Evolutionary conservation across 92 coral and sea anemone genomes (phyloP), one percentile per base, ranked within the genome.

Genomic region (Epizoanthus ramosus): DNA sequence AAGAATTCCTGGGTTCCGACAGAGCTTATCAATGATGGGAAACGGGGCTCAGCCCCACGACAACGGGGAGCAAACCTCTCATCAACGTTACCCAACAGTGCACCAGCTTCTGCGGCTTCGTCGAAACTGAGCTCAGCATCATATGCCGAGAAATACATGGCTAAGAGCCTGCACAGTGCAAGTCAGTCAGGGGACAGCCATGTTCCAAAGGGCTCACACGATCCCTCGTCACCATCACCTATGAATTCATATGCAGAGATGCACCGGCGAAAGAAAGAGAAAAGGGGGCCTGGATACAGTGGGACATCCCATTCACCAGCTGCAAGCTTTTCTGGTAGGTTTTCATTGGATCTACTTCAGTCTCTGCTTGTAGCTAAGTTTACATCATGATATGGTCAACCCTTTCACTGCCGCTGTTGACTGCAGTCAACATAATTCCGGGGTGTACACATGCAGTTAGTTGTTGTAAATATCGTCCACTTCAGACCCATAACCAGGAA

Each of bases 1-100:
- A 81, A 87, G 37, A 91, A 95, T 35, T 94, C 99, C 8, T 96
- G 98, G 99, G 98, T 89, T 65, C 97, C 97, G 23, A 75, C 85
- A 52, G 97, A 93, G 79, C 90, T 91, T 39, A 81, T 89, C 4
- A 93, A 90, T 71, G 98, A 95, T 52, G 90, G 93, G 19, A 81
- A 87, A 61, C 85, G 83, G 35, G 87, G 89, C 58, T 52, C 95
- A 17, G 79, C 80, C 22, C 73, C 91, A 21, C 84, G 89, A 39
- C 91, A 88, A 31, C 89, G 91, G 43, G 80, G 68, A 33, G 71
- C 89, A 13, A 75, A 56, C 31, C 33, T 76, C 18, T 84, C 60
- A 17, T 79, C 83, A 81, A 80, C 79, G 21, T 54, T 77, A 25
- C 85, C 66, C 74, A 87, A 41, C 66, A 79, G 52, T 79, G 94